Conservation (phyloP, 2,113 vertebrate species). For the Casuarius casuarius region DNA sequence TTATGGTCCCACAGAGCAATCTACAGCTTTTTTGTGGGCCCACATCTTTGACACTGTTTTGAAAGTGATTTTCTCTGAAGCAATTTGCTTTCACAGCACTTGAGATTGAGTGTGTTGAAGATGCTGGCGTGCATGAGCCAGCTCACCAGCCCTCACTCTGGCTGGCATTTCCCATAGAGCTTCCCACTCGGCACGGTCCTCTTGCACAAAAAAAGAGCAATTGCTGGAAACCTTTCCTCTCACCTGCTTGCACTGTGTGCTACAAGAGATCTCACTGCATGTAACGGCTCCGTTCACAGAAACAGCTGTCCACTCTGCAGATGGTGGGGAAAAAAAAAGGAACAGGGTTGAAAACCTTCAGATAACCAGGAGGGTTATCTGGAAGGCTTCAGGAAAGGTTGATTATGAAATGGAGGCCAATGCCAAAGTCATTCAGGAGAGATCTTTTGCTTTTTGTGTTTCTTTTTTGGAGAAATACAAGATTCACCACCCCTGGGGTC, state of each 20-base stretch:
- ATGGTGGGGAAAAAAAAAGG: background rate
- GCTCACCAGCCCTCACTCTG: background rate
- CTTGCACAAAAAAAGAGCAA: background rate
- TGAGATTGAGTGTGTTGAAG: background rate
- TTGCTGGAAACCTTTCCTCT: background rate
- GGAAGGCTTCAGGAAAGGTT: background rate
- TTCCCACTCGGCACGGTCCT: rapidly evolving
- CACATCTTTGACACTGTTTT: rapidly evolving
- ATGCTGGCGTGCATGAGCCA: rapidly evolving
- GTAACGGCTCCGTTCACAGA: too few relatives aligned
- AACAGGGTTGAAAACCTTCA: background rate
- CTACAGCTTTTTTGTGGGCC: background rate
- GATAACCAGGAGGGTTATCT: background rate
- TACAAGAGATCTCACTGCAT: background rate
- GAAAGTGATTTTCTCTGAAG: background rate
- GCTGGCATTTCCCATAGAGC: background rate
- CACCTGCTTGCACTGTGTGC: background rate
- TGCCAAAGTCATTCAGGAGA: background rate
- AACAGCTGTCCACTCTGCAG: background rate
- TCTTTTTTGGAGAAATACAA: background rate
- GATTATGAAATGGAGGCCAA: background rate
- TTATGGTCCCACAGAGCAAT: background rate
- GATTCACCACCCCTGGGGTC: rapidly evolving
- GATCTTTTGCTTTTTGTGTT: background rate
- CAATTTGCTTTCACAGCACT: background rate